Evolutionary conservation across 1,140 invertebrate species (phyloP).

Genomic region (Drosophila santomea): DNA sequence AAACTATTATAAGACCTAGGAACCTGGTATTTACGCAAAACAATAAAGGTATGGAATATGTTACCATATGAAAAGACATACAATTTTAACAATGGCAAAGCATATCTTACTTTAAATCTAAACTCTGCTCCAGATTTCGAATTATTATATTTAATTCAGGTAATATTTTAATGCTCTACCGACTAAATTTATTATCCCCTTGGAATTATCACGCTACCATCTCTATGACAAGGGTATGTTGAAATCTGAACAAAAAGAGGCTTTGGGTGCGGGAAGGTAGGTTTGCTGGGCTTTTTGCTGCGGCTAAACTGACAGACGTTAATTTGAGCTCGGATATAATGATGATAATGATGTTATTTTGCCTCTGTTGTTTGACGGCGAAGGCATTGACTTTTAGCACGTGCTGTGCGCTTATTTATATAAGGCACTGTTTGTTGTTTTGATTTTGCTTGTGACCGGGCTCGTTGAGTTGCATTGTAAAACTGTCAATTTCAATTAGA

Average conservation of each 20-base stretch:
- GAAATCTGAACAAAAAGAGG: constrained; percentile 4
- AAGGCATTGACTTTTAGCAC: constrained; percentile 71
- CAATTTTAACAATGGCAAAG: too few relatives aligned
- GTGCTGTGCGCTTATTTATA: constrained; percentile 57
- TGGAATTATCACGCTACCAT: constrained; percentile 31
- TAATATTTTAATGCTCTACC: neutral
- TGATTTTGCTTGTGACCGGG: constrained; percentile 32
- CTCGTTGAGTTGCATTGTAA: constrained; percentile 53
- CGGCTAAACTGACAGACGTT: constrained; percentile 51
- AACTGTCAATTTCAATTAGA: constrained; percentile 69
- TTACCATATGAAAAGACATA: too few relatives aligned
- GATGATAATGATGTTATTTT: constrained; percentile 15
- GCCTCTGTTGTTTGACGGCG: constrained; percentile 14
- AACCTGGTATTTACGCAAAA: too few relatives aligned
- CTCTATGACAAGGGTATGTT: constrained; percentile 9
- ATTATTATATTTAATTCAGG: too few relatives aligned
- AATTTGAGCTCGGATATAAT: constrained; percentile 50
- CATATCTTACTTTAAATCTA: too few relatives aligned
- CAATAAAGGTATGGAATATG: too few relatives aligned
- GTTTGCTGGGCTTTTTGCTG: constrained; percentile 19
- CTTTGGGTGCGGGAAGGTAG: constrained; percentile 7
- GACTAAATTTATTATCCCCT: neutral
- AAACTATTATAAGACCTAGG: neutral
- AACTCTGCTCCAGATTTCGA: too few relatives aligned
- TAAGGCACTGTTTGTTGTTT: constrained; percentile 63